phyloP scores from a whole-genome alignment of 2,113 vertebrate species.

The Aphyosemion australe region DNA sequence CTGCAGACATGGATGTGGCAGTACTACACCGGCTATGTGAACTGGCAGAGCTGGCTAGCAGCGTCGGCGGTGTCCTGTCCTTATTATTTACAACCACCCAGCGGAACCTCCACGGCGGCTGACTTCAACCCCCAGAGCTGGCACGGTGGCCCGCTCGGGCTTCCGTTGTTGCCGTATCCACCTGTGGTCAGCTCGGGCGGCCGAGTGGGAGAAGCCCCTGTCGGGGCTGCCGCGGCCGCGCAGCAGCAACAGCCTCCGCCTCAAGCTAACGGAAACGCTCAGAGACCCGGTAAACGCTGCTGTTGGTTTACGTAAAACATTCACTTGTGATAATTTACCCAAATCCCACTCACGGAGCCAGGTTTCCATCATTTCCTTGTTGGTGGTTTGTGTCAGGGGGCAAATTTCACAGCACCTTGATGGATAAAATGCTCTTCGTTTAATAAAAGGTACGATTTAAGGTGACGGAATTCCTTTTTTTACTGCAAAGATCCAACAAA shows the following conservation, averaged over 20 bases:
- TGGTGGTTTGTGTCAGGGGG: too few species aligned
- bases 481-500: too few species aligned
- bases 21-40: conserved; percentile 88
- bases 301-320: background rate
- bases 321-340: background rate
- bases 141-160: conserved; percentile 49
- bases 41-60: conserved; percentile 86
- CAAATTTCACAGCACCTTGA: too few species aligned
- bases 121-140: conserved; percentile 60
- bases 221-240: conserved; percentile 39
- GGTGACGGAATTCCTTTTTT: too few species aligned
- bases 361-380: too few species aligned
- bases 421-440: too few species aligned
- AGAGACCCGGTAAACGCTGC: conserved; percentile 57
- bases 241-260: conserved; percentile 48
- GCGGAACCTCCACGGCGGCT: conserved; percentile 25
- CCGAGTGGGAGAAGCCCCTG: conserved; percentile 42
- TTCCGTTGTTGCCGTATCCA: conserved; percentile 49
- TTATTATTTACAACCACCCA: conserved; percentile 55
- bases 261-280: conserved; percentile 70
- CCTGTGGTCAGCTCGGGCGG: conserved; percentile 17
- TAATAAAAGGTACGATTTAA: too few species aligned
- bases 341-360: too few species aligned
- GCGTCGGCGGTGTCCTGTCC: conserved; percentile 73
- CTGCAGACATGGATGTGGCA: conserved; percentile 97